phyloP scores from a whole-genome alignment of 2,888 invertebrate species.

The Lissocephala sabroskyi region DNA sequence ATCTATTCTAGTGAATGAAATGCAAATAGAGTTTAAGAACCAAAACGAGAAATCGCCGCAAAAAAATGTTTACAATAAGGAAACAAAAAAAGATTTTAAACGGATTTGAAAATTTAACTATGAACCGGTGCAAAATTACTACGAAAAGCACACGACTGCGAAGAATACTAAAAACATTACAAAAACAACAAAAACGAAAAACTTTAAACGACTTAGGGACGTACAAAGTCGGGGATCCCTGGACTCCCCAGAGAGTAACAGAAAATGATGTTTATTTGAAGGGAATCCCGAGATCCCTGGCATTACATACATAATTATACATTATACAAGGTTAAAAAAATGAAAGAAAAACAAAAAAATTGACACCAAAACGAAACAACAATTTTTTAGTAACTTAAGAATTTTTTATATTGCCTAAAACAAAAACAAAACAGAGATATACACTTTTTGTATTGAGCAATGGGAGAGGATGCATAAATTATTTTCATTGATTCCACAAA shows the following conservation, averaged over 20 bases:
- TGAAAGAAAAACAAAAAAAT: too few species aligned
- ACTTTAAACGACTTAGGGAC: slow-evolving; percentile 6
- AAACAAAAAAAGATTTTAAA: slow-evolving; percentile 53
- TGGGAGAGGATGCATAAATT: too few species aligned
- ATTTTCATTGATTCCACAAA: slow-evolving; percentile 1
- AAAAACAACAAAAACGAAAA: slow-evolving; percentile 5
- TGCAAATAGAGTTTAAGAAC: slow-evolving; percentile 38
- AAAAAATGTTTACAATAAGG: slow-evolving; percentile 1
- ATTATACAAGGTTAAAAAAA: too few species aligned
- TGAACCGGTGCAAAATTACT: slow-evolving; percentile 10
- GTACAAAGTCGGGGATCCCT: slow-evolving; percentile 1
- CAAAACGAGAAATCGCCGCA: slow-evolving; percentile 23
- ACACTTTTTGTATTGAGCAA: background rate
- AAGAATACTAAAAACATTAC: slow-evolving; percentile 10
- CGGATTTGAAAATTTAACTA: slow-evolving; percentile 36
- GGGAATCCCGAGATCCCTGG: too few species aligned
- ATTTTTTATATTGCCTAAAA: background rate
- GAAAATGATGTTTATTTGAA: too few species aligned
- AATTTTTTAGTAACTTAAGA: slow-evolving; percentile 4
- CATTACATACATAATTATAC: too few species aligned
- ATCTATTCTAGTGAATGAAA: slow-evolving; percentile 27
- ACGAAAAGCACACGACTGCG: slow-evolving; percentile 15
- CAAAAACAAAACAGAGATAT: background rate
- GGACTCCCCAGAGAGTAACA: too few species aligned
- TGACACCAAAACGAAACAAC: background rate